Percentiles rank a stretch among this genome's conserved stretches.
Evolutionary conservation across 2,888 invertebrate species (phyloP).

Genomic region (Aleiodes alternator): DNA sequence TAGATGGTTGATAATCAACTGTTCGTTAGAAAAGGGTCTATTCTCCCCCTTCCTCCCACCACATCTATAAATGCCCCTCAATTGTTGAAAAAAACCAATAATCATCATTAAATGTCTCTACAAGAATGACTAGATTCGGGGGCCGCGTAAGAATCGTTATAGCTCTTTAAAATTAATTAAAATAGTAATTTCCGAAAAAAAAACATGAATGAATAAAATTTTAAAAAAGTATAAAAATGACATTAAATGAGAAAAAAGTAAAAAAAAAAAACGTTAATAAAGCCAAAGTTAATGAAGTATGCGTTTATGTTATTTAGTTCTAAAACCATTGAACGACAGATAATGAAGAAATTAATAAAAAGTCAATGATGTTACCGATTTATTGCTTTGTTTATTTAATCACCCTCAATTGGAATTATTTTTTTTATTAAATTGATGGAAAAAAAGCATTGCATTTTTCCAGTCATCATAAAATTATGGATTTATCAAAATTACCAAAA

Average conservation of each 20-base stretch:
- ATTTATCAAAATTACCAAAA: no score
- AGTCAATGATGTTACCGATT: conserved; percentile 71
- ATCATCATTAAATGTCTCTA: not conserved
- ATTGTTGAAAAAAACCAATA: conserved; percentile 42
- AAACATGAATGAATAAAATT: conserved; percentile 66
- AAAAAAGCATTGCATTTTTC: not conserved
- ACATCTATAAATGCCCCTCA: conserved; percentile 51
- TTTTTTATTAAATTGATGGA: no score
- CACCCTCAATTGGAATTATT: not conserved
- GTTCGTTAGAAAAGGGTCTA: conserved; percentile 24
- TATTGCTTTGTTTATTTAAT: conserved; percentile 6
- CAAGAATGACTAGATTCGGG: conserved; percentile 53
- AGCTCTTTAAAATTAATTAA: conserved; percentile 66
- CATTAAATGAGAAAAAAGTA: conserved; percentile 51
- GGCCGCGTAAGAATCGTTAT: conserved; percentile 69
- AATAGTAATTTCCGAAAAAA: conserved; percentile 58
- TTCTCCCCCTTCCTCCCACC: conserved; percentile 45
- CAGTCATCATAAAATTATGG: not conserved
- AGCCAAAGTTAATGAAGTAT: conserved; percentile 58
- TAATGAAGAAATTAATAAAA: conserved; percentile 72
- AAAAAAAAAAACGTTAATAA: conserved; percentile 57
- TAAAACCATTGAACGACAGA: conserved; percentile 64
- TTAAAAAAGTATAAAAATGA: conserved; percentile 54
- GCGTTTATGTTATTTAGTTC: conserved; percentile 75
- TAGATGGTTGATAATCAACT: conserved; percentile 6